Evolutionary conservation across 1,140 invertebrate genomes (phyloP).

Genomic region (Eumeta japonica): DNA sequence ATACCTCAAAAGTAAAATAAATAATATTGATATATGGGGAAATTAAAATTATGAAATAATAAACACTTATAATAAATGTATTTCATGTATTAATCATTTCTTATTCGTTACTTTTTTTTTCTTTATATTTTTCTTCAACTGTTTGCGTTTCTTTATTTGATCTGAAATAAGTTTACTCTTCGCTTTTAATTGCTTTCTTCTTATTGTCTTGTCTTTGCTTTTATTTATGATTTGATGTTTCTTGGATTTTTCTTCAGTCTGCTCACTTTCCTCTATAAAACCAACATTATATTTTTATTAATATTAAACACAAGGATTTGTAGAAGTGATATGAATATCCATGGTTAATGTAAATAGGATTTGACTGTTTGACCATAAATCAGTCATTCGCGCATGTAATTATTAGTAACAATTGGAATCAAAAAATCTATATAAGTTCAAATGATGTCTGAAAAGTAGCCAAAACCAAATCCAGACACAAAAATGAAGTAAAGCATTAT

Average conservation of each 20-base stretch:
- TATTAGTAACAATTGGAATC: too few species aligned
- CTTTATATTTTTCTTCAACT: slow-evolving; percentile 31
- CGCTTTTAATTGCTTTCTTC: slow-evolving; percentile 50
- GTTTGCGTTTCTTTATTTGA: slow-evolving; percentile 50
- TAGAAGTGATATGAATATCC: too few species aligned
- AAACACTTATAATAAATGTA: slow-evolving; percentile 1
- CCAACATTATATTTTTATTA: slow-evolving; percentile 22
- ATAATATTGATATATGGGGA: too few species aligned
- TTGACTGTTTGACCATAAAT: neutral
- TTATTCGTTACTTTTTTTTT: slow-evolving; percentile 26
- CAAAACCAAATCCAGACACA: too few species aligned
- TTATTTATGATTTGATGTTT: slow-evolving; percentile 23
- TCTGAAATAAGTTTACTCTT: slow-evolving; percentile 44
- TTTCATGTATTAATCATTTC: slow-evolving; percentile 12
- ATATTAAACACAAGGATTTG: too few species aligned
- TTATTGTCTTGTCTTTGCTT: slow-evolving; percentile 33
- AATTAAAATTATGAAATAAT: too few species aligned
- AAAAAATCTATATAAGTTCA: too few species aligned
- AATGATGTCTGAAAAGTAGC: too few species aligned
- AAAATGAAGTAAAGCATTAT: too few species aligned
- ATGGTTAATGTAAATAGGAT: too few species aligned
- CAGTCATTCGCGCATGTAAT: too few species aligned
- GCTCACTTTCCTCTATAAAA: slow-evolving; percentile 15
- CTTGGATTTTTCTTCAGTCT: slow-evolving; percentile 9
- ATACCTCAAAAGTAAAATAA: too few species aligned